phyloP scores from a whole-genome alignment of 2,888 invertebrate genomes.

The Isotomurus palustris region DNA sequence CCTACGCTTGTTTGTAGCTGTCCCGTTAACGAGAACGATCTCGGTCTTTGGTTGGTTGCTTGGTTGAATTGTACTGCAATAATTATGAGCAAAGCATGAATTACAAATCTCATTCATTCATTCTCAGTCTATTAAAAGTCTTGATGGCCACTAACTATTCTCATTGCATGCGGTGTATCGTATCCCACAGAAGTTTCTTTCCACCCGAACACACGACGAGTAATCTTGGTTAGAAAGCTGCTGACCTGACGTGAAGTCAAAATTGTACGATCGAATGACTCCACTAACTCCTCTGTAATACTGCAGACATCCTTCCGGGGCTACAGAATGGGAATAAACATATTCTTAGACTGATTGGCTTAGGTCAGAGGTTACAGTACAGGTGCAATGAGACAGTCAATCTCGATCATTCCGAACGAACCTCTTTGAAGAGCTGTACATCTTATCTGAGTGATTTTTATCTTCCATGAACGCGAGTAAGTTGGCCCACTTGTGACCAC shows the following conservation, averaged over 20 bases:
- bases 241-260: slow-evolving; percentile 66
- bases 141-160: slow-evolving; percentile 25
- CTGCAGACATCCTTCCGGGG: slow-evolving; percentile 72
- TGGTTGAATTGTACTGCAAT: slow-evolving; percentile 54
- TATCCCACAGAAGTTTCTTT: slow-evolving; percentile 80
- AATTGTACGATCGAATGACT: slow-evolving; percentile 76
- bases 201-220: slow-evolving; percentile 76
- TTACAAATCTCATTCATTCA: slow-evolving; percentile 8
- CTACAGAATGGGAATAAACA: slow-evolving; percentile 49
- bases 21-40: slow-evolving; percentile 71
- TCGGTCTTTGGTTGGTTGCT: slow-evolving; percentile 48
- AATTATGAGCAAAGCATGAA: too few relatives aligned
- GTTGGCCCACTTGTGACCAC: slow-evolving; percentile 72
- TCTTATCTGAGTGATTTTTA: slow-evolving; percentile 72
- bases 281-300: slow-evolving; percentile 76
- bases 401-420: slow-evolving; percentile 47
- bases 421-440: slow-evolving; percentile 69
- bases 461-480: slow-evolving; percentile 72
- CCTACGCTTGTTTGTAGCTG: slow-evolving; percentile 70
- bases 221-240: slow-evolving; percentile 86
- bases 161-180: slow-evolving; percentile 74
- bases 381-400: neutral
- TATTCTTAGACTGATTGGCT: neutral
- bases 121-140: neutral
- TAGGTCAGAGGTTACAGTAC: neutral